A percentile compares a stretch with the other conserved stretches of the same genome.
Evolutionary conservation across 2,888 invertebrate species (phyloP).

Genomic region (Clusia tigrina): DNA sequence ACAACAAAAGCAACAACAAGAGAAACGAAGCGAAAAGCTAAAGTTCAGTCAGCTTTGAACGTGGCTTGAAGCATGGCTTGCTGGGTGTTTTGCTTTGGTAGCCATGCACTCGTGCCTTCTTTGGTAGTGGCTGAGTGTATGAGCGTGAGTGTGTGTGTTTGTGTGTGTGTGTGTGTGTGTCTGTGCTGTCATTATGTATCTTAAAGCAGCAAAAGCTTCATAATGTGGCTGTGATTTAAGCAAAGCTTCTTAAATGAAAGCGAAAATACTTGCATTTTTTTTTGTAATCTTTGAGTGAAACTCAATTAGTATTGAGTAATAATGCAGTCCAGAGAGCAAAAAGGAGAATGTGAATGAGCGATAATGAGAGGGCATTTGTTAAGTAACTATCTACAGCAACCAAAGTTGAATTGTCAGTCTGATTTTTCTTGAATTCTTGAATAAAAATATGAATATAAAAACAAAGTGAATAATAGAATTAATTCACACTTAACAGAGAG

Average conservation of each 20-base stretch:
- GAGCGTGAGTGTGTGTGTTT: constrained; percentile 12
- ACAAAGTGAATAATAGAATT: too few species aligned
- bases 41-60: constrained; percentile 13
- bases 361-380: too few species aligned
- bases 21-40: constrained; percentile 23
- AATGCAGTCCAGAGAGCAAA: too few species aligned
- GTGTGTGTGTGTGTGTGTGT: constrained; percentile 12
- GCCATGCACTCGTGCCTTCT: not conserved
- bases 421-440: too few species aligned
- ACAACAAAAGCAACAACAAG: constrained; percentile 17
- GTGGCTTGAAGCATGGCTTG: not conserved
- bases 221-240: not conserved
- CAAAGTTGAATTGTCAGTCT: too few species aligned
- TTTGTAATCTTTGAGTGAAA: not conserved
- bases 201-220: constrained; percentile 26
- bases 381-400: too few species aligned
- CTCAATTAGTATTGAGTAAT: not conserved
- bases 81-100: not conserved
- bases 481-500: too few species aligned
- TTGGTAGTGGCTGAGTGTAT: constrained; percentile 5
- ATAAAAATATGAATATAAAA: too few species aligned
- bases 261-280: constrained; percentile 56
- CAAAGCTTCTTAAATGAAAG: constrained; percentile 55
- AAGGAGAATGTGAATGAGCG: too few species aligned
- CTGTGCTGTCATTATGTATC: constrained; percentile 27